Conservation (phyloP, 2,113 vertebrate genomes). For the Excalfactoria chinensis region DNA sequence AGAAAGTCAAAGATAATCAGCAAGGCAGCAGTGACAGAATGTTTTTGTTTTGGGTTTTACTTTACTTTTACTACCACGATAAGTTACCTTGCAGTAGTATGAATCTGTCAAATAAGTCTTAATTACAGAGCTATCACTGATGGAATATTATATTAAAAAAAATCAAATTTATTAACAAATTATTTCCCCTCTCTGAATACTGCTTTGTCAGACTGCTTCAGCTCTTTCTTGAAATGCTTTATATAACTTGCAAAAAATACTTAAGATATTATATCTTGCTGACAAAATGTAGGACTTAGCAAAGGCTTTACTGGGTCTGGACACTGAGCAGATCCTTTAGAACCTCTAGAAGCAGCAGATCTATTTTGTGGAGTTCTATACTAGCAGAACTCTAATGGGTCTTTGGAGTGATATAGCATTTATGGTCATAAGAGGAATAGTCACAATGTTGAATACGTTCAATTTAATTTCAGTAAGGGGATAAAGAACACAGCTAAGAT, state of each 20-base stretch:
- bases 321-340: slow-evolving; percentile 16
- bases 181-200: background rate
- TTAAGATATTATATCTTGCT: background rate
- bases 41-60: background rate
- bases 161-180: background rate
- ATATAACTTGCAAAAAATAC: background rate
- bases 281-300: slow-evolving; percentile 26
- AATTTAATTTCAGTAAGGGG: background rate
- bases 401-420: background rate
- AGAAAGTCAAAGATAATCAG: slow-evolving; percentile 54
- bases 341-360: background rate
- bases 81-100: background rate
- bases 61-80: slow-evolving; percentile 6
- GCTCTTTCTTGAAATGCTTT: background rate
- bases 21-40: slow-evolving; percentile 43
- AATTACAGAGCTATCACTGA: slow-evolving; percentile 15
- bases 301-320: slow-evolving; percentile 40
- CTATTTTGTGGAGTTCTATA: background rate
- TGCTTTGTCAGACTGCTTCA: background rate
- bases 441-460: background rate
- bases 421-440: accelerated
- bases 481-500: background rate
- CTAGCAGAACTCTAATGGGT: background rate
- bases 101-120: slow-evolving; percentile 38
- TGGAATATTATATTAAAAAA: background rate